Evolutionary conservation across 2,797 vertebrate species (phyloP).

Genomic region (Echiichthys vipera): DNA sequence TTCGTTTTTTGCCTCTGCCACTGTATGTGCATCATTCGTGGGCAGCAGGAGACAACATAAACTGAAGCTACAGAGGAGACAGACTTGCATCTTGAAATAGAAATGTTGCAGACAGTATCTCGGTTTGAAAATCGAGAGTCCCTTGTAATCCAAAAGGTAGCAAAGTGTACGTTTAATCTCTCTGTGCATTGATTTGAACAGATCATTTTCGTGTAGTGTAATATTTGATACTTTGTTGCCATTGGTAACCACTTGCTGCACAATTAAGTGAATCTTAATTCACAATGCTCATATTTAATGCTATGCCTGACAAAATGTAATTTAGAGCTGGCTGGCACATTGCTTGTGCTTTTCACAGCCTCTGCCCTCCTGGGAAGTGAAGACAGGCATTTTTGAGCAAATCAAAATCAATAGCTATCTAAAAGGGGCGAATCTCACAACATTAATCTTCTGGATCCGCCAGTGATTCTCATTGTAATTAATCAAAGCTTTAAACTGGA

Average conservation of each 20-base stretch:
- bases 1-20: slow-evolving; percentile 30
- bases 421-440: slow-evolving; percentile 75
- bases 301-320: slow-evolving; percentile 53
- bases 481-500: slow-evolving; percentile 82
- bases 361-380: slow-evolving; percentile 62
- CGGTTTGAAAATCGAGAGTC: slow-evolving; percentile 23
- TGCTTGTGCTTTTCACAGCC: slow-evolving; percentile 46
- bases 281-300: slow-evolving; percentile 54
- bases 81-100: slow-evolving; percentile 45
- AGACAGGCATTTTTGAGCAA: slow-evolving; percentile 75
- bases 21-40: slow-evolving; percentile 24
- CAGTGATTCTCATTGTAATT: slow-evolving; percentile 77
- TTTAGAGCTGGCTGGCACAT: slow-evolving; percentile 52
- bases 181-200: slow-evolving; percentile 37
- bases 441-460: slow-evolving; percentile 84
- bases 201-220: slow-evolving; percentile 24
- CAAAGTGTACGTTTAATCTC: slow-evolving; percentile 12
- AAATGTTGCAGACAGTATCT: slow-evolving; percentile 26
- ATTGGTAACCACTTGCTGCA: slow-evolving; percentile 69
- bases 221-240: slow-evolving; percentile 66
- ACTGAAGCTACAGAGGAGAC: slow-evolving; percentile 19
- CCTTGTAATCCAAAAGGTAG: slow-evolving; percentile 10
- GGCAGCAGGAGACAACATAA: slow-evolving; percentile 52
- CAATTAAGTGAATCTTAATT: slow-evolving; percentile 71
- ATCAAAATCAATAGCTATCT: slow-evolving; percentile 87